Percentiles rank a stretch among this genome's conserved stretches.
These are phyloP conservation scores for Carposina sasakii DNA, from an alignment of 1,140 invertebrate genomes.

Conservation along the genomic window DNA sequence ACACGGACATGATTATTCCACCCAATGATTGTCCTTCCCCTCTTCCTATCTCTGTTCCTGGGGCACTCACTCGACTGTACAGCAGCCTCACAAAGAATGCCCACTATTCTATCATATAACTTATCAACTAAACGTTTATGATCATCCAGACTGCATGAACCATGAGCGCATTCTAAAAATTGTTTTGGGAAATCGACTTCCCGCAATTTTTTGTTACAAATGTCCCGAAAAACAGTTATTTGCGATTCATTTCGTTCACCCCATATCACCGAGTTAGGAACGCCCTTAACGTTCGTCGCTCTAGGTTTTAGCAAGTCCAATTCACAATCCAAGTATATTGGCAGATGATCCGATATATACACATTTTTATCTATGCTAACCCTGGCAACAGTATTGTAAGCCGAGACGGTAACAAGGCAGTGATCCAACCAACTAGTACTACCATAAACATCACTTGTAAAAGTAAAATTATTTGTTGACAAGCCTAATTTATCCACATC, in stretches of 20 bases:
- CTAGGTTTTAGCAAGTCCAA: not conserved
- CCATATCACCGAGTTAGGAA: not conserved
- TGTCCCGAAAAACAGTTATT: not conserved
- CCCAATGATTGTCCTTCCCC: not conserved
- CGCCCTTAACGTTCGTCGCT: too few species aligned
- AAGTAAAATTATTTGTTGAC: not conserved
- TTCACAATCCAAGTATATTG: not conserved
- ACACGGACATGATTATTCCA: not conserved
- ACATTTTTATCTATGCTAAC: not conserved
- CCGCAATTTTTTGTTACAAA: not conserved
- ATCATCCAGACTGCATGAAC: not conserved
- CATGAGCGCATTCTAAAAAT: not conserved
- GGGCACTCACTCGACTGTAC: not conserved
- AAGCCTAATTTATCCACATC: not conserved
- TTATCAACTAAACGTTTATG: slow-evolving; percentile 2
- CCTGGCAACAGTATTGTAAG: not conserved
- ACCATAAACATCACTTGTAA: not conserved
- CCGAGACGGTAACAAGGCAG: not conserved
- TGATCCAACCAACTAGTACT: not conserved
- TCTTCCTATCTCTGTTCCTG: too few species aligned
- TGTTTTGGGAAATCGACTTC: not conserved
- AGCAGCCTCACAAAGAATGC: not conserved
- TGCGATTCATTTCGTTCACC: not conserved
- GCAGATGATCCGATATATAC: not conserved
- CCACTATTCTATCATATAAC: not conserved